Conservation (phyloP, 2,888 invertebrate species). For the Gnatocerus cornutus region DNA sequence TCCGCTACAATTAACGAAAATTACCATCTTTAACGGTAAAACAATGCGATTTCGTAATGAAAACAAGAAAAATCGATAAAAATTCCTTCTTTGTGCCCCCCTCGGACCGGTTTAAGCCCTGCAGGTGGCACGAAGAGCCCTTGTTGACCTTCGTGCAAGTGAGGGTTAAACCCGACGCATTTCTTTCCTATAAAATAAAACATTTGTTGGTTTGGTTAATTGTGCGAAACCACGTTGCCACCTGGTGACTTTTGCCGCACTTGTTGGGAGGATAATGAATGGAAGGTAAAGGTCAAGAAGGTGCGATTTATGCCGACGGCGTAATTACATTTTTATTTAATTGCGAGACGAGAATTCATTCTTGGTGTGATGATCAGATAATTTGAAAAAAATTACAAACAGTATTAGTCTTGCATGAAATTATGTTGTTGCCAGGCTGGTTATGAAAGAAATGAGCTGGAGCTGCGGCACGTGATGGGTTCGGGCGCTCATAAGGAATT, state of each 20-base stretch:
- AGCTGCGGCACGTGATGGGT: conserved; percentile 12
- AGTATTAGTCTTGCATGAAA: conserved; percentile 21
- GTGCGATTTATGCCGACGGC: conserved; percentile 26
- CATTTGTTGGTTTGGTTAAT: background rate
- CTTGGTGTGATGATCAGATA: conserved; percentile 11
- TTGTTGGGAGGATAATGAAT: conserved; percentile 8
- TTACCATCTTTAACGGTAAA: conserved; percentile 33
- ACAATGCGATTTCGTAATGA: conserved; percentile 26
- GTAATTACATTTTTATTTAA: conserved; percentile 24
- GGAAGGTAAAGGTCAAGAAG: conserved; percentile 20
- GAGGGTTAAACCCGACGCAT: conserved; percentile 8
- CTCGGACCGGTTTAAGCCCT: conserved; percentile 54
- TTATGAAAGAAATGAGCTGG: conserved; percentile 12
- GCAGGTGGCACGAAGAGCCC: conserved; percentile 53
- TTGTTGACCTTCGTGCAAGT: conserved; percentile 40
- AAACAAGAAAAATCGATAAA: conserved; percentile 19
- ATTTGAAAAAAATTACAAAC: conserved; percentile 10
- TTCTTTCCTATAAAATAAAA: background rate
- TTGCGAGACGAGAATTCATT: conserved; percentile 19
- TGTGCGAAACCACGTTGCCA: conserved; percentile 4
- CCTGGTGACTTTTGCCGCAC: conserved; percentile 9
- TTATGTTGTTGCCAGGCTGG: conserved; percentile 22
- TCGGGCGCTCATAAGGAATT: background rate
- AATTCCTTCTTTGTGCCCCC: conserved; percentile 35
- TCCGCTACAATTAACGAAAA: conserved; percentile 15